phyloP scores from a whole-genome alignment of 2,888 invertebrate genomes.

The Flexamia atlantica region DNA sequence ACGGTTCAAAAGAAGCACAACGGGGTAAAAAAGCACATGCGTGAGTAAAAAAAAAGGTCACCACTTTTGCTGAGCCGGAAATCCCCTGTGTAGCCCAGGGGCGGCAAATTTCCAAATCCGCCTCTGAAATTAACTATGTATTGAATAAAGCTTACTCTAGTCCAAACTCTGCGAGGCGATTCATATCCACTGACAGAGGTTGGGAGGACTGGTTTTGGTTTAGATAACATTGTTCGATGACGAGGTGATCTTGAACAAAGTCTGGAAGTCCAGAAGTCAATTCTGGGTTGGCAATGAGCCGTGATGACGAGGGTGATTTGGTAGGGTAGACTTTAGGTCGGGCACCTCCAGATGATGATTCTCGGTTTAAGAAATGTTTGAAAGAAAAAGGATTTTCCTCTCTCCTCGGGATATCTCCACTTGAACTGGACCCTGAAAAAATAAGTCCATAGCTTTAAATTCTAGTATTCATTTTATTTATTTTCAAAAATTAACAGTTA shows the following conservation, averaged over 20 bases:
- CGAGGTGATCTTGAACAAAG: conserved; percentile 93
- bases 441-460: too few species aligned
- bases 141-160: conserved; percentile 60
- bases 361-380: conserved; percentile 88
- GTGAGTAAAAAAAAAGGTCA: too few species aligned
- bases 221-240: conserved; percentile 87
- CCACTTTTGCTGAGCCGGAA: too few species aligned
- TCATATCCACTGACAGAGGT: conserved; percentile 79
- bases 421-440: conserved; percentile 73
- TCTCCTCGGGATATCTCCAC: conserved; percentile 76
- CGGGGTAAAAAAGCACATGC: too few species aligned
- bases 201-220: conserved; percentile 75
- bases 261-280: conserved; percentile 79
- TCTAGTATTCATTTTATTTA: too few species aligned
- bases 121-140: too few species aligned
- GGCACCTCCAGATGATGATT: conserved; percentile 82
- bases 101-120: too few species aligned
- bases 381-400: conserved; percentile 92
- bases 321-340: conserved; percentile 84
- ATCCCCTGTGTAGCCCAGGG: too few species aligned
- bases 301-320: conserved; percentile 70
- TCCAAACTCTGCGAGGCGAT: conserved; percentile 79
- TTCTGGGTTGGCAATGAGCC: conserved; percentile 68
- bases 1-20: too few species aligned
- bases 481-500: too few species aligned